Evolutionary conservation across 2,797 vertebrate genomes (phyloP).

Genomic region (Danio albolineatus): DNA sequence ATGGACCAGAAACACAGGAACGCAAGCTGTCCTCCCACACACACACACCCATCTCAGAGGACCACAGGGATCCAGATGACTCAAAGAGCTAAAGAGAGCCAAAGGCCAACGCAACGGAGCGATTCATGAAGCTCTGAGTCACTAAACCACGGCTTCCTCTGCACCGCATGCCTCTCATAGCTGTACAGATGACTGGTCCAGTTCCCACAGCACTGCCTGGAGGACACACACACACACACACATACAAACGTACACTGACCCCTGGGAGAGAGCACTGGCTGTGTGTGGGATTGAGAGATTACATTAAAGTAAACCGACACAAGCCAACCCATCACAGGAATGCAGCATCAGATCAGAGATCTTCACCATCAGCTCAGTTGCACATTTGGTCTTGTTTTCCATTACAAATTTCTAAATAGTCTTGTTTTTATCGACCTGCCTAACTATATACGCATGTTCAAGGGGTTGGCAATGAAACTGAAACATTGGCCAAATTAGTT

Average conservation of each 20-base stretch:
- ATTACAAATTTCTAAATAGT: neutral
- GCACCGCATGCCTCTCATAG: slow-evolving; percentile 77
- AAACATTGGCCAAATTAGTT: no score
- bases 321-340: slow-evolving; percentile 22
- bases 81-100: slow-evolving; percentile 60
- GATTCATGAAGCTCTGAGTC: slow-evolving; percentile 58
- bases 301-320: slow-evolving; percentile 25
- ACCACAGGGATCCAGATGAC: slow-evolving; percentile 62
- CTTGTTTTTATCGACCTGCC: neutral
- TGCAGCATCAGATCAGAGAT: neutral
- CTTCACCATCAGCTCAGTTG: neutral
- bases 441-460: no score
- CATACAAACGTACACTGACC: slow-evolving; percentile 24
- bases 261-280: slow-evolving; percentile 8
- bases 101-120: slow-evolving; percentile 62
- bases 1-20: slow-evolving; percentile 73
- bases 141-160: slow-evolving; percentile 84
- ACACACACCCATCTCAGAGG: slow-evolving; percentile 57
- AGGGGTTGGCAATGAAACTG: no score
- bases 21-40: slow-evolving; percentile 69
- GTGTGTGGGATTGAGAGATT: neutral
- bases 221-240: slow-evolving; percentile 21
- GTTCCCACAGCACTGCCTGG: slow-evolving; percentile 78
- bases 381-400: neutral
- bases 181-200: slow-evolving; percentile 83